Evolutionary conservation across 2,797 vertebrate species (phyloP).

Genomic region (Remorina albescens): DNA sequence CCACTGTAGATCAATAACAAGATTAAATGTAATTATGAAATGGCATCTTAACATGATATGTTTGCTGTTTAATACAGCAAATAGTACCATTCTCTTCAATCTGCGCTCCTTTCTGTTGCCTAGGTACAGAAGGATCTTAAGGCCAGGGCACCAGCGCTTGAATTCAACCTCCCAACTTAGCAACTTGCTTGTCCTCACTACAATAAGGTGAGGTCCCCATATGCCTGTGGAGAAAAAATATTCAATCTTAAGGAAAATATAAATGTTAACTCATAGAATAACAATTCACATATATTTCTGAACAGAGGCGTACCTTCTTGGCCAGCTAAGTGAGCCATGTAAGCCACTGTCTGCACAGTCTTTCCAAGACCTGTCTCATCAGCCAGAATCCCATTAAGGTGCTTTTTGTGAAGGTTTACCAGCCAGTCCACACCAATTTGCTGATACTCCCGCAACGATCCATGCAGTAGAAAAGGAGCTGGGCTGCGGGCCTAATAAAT

Average conservation of each 20-base stretch:
- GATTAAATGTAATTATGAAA: background rate
- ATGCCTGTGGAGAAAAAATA: conserved; percentile 84
- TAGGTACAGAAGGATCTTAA: conserved; percentile 95
- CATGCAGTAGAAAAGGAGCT: conserved; percentile 87
- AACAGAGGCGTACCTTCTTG: conserved; percentile 86
- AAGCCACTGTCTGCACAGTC: conserved; percentile 93
- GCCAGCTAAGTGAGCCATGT: conserved; percentile 92
- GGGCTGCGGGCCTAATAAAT: conserved; percentile 72
- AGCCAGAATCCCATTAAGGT: conserved; percentile 93
- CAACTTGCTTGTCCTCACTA: conserved; percentile 94
- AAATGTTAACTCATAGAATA: background rate
- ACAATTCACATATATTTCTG: background rate
- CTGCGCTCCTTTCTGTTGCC: conserved; percentile 91
- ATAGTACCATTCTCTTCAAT: conserved; percentile 91
- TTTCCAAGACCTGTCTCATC: conserved; percentile 94
- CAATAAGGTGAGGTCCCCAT: conserved; percentile 98
- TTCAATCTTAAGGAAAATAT: background rate
- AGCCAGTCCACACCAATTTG: conserved; percentile 95
- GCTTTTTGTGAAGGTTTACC: conserved; percentile 89
- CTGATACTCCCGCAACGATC: conserved; percentile 92
- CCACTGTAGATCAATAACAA: conserved; percentile 76
- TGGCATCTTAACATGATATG: background rate
- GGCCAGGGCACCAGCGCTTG: conserved; percentile 97
- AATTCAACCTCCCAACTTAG: conserved; percentile 97
- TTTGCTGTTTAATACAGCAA: background rate